phyloP scores from a whole-genome alignment of 1,140 invertebrate genomes.

The Penaeus japonicus region DNA sequence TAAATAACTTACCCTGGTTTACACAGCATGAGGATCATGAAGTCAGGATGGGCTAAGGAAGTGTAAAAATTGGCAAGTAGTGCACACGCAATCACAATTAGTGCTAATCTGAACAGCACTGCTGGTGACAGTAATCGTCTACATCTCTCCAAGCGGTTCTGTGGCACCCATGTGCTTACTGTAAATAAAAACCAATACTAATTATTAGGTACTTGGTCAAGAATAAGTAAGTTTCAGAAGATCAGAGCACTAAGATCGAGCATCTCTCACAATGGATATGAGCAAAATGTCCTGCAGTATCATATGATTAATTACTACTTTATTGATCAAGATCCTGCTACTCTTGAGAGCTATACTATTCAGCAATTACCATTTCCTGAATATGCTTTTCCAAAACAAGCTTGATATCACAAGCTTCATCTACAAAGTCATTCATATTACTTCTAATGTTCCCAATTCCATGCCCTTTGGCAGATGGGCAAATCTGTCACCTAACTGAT shows the following conservation, averaged over 20 bases:
- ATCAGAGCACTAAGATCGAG: background rate
- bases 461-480: too few species aligned
- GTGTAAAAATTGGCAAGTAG: constrained; percentile 20
- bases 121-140: background rate
- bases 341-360: too few species aligned
- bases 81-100: background rate
- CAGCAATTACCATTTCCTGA: too few species aligned
- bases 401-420: too few species aligned
- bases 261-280: too few species aligned
- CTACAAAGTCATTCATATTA: too few species aligned
- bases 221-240: background rate
- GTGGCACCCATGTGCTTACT: constrained; percentile 24
- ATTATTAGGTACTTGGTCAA: background rate
- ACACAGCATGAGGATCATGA: constrained; percentile 7
- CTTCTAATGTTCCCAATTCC: too few species aligned
- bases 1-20: background rate
- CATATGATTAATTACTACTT: too few species aligned
- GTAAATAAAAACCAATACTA: background rate
- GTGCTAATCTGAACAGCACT: background rate
- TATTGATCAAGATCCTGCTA: too few species aligned
- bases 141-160: background rate
- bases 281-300: too few species aligned
- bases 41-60: constrained; percentile 21
- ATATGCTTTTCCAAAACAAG: too few species aligned
- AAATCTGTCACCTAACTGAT: too few species aligned